phyloP scores from a whole-genome alignment of 2,797 vertebrate species.

The Acanthurus tractus region DNA sequence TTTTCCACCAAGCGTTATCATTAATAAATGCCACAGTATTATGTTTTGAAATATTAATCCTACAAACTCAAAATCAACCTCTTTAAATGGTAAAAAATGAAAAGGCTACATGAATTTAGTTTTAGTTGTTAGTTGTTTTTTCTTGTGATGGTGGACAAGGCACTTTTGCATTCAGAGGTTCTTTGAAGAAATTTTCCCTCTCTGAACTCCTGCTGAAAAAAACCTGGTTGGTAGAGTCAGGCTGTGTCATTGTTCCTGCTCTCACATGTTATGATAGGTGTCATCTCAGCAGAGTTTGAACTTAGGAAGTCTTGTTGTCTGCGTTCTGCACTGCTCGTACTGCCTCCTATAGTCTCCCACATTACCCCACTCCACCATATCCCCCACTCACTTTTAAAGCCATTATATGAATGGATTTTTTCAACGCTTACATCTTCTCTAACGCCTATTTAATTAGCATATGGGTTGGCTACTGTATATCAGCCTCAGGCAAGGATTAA shows the following conservation, averaged over 20 bases:
- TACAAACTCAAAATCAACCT: no score
- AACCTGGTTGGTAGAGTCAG: conserved; percentile 18
- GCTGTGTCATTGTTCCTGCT: conserved; percentile 33
- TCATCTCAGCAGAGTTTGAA: conserved; percentile 43
- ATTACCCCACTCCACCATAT: conserved; percentile 1
- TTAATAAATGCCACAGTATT: conserved; percentile 7
- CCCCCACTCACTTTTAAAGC: conserved; percentile 35
- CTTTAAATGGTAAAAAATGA: background rate
- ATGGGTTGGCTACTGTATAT: conserved; percentile 46
- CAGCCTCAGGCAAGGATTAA: conserved; percentile 52
- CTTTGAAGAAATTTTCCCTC: no score
- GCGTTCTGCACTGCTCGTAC: conserved; percentile 36
- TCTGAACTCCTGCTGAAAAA: background rate
- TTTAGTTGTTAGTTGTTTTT: no score
- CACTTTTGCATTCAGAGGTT: no score
- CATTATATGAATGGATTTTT: conserved; percentile 50
- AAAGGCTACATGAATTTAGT: background rate
- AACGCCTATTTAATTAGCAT: conserved; percentile 57
- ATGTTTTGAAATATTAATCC: conserved; percentile 4
- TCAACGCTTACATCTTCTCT: conserved; percentile 30
- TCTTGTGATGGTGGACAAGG: no score
- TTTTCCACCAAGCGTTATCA: conserved; percentile 21
- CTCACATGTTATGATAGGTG: conserved; percentile 37
- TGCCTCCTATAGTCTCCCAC: conserved; percentile 22
- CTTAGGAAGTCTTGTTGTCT: conserved; percentile 43